A percentile compares a stretch with the other conserved stretches of the same genome.
Conservation (phyloP, 2,113 vertebrate genomes). For the Perca schrenkii region DNA sequence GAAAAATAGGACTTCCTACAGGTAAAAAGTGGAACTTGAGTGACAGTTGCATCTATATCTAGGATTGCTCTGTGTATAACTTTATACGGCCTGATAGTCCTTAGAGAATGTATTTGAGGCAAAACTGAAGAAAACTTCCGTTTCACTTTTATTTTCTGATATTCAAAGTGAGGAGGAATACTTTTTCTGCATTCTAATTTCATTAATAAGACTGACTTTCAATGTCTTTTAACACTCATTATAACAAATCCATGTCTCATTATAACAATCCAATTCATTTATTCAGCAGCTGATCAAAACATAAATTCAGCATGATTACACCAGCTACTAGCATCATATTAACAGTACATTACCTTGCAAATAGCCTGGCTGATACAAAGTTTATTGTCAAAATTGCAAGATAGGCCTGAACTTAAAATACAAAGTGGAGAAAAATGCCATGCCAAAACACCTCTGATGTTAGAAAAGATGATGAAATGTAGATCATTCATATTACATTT, state of each 20-base stretch:
- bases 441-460: neutral
- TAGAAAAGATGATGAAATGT: neutral
- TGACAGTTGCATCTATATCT: conserved; percentile 27
- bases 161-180: neutral
- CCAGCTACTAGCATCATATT: conserved; percentile 6
- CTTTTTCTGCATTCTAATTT: neutral
- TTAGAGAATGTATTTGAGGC: neutral
- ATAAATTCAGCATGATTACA: neutral
- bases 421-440: neutral
- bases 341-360: conserved; percentile 26
- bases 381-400: neutral
- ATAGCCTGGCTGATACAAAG: neutral
- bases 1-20: conserved; percentile 23
- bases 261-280: conserved; percentile 6
- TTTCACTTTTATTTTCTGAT: neutral
- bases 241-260: neutral
- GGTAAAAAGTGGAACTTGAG: conserved; percentile 26
- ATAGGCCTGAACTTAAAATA: neutral
- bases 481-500: neutral
- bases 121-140: neutral
- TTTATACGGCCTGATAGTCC: neutral
- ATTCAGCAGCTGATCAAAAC: conserved; percentile 3
- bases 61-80: neutral
- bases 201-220: neutral
- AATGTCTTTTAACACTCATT: conserved; percentile 10